Percentiles rank a stretch among this genome's conserved stretches.
Evolutionary conservation across 2,797 vertebrate species (phyloP).

Genomic region (Karalla daura): DNA sequence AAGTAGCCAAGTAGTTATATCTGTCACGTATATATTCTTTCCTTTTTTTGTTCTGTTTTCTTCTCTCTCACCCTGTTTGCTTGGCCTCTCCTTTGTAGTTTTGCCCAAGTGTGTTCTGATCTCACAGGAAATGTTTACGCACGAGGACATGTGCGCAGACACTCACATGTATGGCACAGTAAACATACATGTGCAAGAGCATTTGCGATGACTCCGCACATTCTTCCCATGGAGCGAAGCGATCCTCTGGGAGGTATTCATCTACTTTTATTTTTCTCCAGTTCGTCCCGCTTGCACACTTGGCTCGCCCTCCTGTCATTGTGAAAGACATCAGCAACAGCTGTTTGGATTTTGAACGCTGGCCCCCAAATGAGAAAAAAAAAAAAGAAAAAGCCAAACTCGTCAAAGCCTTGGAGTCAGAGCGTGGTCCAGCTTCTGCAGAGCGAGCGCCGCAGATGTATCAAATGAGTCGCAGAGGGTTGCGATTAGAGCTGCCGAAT

Average conservation of each 20-base stretch:
- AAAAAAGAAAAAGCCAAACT: not conserved
- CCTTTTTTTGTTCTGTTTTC: too few species aligned
- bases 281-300: conserved; percentile 9
- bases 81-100: too few species aligned
- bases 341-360: conserved; percentile 37
- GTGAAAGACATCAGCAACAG: conserved; percentile 30
- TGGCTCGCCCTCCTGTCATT: conserved; percentile 27
- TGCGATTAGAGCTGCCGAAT: not conserved
- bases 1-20: too few species aligned
- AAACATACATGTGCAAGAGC: not conserved
- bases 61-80: too few species aligned
- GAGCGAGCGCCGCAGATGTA: not conserved
- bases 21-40: too few species aligned
- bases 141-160: not conserved
- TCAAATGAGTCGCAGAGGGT: not conserved
- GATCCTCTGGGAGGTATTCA: too few species aligned
- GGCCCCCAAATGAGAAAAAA: not conserved
- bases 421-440: not conserved
- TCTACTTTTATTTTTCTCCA: not conserved
- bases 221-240: too few species aligned
- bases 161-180: not conserved
- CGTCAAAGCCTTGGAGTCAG: not conserved
- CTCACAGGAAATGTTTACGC: not conserved
- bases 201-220: conserved; percentile 15
- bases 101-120: too few species aligned